These are phyloP conservation scores for Phyllotis vaccarum DNA, from an alignment of 2,797 vertebrate species.

Conservation along the genomic window DNA sequence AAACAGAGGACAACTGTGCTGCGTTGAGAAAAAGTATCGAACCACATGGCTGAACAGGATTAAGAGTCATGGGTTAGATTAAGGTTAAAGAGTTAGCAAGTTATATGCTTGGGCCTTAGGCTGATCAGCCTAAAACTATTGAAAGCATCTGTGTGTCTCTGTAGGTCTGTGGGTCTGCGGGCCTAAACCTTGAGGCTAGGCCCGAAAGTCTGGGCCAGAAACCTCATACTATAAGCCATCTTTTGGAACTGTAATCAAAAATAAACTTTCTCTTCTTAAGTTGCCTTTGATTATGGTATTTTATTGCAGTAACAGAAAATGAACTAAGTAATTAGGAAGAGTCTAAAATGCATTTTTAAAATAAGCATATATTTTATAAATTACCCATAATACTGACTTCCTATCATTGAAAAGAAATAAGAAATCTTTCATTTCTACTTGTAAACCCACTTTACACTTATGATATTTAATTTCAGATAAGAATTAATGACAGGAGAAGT, in stretches of 20 bases:
- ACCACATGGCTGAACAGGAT: no score
- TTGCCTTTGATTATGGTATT: not conserved
- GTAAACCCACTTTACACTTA: not conserved
- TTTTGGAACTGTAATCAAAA: not conserved
- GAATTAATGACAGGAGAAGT: not conserved
- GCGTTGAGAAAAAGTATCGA: no score
- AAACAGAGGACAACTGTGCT: no score
- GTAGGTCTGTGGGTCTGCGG: no score
- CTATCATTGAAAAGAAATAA: not conserved
- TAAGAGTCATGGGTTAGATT: no score
- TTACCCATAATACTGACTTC: not conserved
- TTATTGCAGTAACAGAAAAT: not conserved
- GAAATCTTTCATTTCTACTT: not conserved
- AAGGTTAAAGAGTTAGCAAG: no score
- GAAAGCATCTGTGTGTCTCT: no score
- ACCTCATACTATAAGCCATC: no score
- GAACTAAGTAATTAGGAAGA: not conserved
- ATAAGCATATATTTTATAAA: slow-evolving; percentile 10
- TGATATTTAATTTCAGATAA: not conserved
- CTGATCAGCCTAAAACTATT: no score
- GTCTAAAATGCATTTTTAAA: slow-evolving; percentile 31
- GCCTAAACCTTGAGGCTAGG: no score
- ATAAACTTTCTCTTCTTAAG: not conserved
- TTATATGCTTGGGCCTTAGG: no score
- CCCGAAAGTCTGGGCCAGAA: no score